Evolutionary conservation across 2,797 vertebrate species (phyloP).

Genomic region (Cynopterus sphinx): DNA sequence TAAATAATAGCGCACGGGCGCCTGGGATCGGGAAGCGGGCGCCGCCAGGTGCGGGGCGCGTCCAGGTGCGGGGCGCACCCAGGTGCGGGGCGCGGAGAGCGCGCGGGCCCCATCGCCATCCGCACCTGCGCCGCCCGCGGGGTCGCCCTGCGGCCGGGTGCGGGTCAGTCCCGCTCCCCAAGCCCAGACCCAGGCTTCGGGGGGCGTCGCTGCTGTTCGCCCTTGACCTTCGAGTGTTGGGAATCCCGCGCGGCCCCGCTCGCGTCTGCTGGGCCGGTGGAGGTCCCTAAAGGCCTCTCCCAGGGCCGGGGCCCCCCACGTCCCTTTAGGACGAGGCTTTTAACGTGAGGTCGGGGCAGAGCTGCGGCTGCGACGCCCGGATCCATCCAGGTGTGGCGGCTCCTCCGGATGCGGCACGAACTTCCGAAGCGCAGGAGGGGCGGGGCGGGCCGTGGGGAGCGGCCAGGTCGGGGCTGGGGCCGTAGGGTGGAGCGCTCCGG

Average conservation of each 20-base stretch:
- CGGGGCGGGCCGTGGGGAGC: not conserved
- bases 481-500: not conserved
- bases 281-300: not conserved
- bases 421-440: constrained; percentile 57
- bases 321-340: not conserved
- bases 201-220: not conserved
- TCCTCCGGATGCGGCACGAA: constrained; percentile 51
- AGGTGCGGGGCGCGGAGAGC: too few relatives aligned
- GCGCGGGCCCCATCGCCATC: too few relatives aligned
- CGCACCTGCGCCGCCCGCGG: too few relatives aligned
- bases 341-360: not conserved
- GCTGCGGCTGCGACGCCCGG: not conserved
- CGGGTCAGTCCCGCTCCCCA: not conserved
- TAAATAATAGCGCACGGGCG: not conserved
- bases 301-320: too few relatives aligned
- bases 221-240: not conserved
- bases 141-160: too few relatives aligned
- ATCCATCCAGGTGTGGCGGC: not conserved
- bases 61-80: too few relatives aligned
- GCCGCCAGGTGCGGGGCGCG: not conserved
- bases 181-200: not conserved
- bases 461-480: not conserved
- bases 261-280: not conserved
- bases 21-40: not conserved
- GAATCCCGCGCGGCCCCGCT: not conserved